Evolutionary conservation across 2,797 vertebrate species (phyloP), one percentile per base, ranked within the genome.

Genomic region (Bovichtus variegatus): DNA sequence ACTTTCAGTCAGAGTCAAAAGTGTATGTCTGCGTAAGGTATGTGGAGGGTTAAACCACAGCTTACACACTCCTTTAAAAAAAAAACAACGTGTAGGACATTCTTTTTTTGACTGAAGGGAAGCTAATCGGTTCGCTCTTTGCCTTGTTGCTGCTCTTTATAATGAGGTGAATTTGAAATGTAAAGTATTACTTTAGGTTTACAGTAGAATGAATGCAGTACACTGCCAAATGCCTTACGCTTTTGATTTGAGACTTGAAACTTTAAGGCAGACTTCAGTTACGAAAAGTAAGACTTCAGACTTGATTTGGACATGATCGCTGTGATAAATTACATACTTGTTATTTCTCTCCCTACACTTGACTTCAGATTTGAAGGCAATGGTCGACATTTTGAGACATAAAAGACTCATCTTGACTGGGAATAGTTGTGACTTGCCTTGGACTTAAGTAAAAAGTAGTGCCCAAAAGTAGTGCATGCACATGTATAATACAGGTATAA

Each of bases 1-100:
- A 31, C 36, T 29, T 47, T 69, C 61, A 63, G 76, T 79, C 83
- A 74, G 57, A 66, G 44, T 27, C 13, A 67, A 71, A 70, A 25
- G 58, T 46, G 25, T 38, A 63, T 55, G 25, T 51, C 23, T 46
- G 29, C 66, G 49, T 62, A 53, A 62, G 31, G 40, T 41, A 76
- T 79, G 12, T 31, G n/a, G 15, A 46, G 15, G 12, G 47, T 41
- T 71, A 23, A 41, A 57, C n/a, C 51, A 34, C n/a, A 67, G 63
- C 34, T 67, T 34, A 34, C 31, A 34, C 9, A 34, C 44, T 47
- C 13, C 47, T 43, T n/a, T 54, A 55, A 54, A 31, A 3, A n/a
- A 29, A 34, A 40, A 16, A 18, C 31, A 70, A n/a, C 2, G 1
- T 38, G 21, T 40, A 59, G 5, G 12, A 36, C 13, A 6, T 12